Percentiles rank a stretch among this genome's conserved stretches.
Conservation (phyloP, 2,113 vertebrate genomes). For the Petromus typicus region DNA sequence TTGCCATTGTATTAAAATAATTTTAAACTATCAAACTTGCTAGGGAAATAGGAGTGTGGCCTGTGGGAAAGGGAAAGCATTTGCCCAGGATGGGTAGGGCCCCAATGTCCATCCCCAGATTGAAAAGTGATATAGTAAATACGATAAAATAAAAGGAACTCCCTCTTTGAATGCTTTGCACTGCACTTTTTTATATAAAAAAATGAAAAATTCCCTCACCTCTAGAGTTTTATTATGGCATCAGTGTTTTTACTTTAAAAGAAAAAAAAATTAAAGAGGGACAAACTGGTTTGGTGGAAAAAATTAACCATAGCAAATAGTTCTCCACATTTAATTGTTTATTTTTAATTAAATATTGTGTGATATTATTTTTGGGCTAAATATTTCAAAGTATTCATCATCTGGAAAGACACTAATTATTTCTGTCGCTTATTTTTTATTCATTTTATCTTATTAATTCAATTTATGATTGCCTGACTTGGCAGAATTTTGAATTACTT, state of each 20-base stretch:
- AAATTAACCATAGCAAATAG: neutral
- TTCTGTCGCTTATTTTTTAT: neutral
- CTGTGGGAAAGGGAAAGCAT: neutral
- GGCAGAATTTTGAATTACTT: conserved; percentile 1
- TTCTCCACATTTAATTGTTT: neutral
- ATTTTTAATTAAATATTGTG: neutral
- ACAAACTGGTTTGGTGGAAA: neutral
- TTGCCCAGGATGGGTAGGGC: neutral
- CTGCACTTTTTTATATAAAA: neutral
- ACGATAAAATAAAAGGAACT: neutral
- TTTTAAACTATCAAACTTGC: neutral
- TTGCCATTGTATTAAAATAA: neutral
- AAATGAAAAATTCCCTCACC: neutral
- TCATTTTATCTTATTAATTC: conserved; percentile 11
- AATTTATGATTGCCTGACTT: neutral
- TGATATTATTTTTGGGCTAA: neutral
- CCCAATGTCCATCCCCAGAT: neutral
- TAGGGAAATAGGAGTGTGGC: too few species aligned
- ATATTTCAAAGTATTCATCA: neutral
- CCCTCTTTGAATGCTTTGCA: neutral
- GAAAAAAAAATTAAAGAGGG: neutral
- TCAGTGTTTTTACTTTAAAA: neutral
- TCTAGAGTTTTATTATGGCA: neutral
- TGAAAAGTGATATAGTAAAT: neutral
- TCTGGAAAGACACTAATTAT: neutral